Evolutionary conservation across 2,888 invertebrate species (phyloP), one percentile per base, ranked within the genome.

Genomic region (Thumatha senex): DNA sequence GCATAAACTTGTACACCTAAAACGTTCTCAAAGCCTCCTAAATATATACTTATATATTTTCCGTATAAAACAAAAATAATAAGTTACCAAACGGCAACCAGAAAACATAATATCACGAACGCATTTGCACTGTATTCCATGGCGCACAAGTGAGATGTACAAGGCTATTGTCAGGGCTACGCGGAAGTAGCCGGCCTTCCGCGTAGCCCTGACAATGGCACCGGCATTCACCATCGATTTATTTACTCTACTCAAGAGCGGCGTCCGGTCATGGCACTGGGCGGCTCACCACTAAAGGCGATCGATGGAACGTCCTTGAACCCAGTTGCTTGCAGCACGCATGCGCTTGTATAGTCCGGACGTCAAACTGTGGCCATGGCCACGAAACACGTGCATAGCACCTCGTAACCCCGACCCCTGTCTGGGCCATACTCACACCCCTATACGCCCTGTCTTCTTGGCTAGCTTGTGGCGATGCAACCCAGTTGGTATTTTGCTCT

Each of bases 291-390:
- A 82, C 82, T 84, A 74, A 73, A 53, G 50, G 57, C 78, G 80
- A 88, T 91, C 89, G 86, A 90, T 89, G 74, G 43, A 29, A 49
- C 77, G 85, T 83, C 90, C 90, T 89, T 91, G 90, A 91, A 88
- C 89, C 80, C 70, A 74, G 59, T 57, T 66, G 58, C 53, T 52
- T 47, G 56, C 57, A 77, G 59, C 75, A 82, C 88, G 87, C 82
- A 85, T 76, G 87, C 81, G 78, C 70, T 62, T 41, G 59, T 76
- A 76, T 82, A 82, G 78, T 77, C 76, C 83, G 67, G 74, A 88
- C 86, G 90, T 90, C 89, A 89, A 78, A 55, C 68, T 75, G 80
- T 80, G 87, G 74, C 88, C 89, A 81, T 86, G 89, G 85, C 85
- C 87, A 80, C 82, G 79, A 80, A 73, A 78, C 83, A 76, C 80